Conservation (phyloP, 2,113 vertebrate species). For the Bubo bubo region DNA sequence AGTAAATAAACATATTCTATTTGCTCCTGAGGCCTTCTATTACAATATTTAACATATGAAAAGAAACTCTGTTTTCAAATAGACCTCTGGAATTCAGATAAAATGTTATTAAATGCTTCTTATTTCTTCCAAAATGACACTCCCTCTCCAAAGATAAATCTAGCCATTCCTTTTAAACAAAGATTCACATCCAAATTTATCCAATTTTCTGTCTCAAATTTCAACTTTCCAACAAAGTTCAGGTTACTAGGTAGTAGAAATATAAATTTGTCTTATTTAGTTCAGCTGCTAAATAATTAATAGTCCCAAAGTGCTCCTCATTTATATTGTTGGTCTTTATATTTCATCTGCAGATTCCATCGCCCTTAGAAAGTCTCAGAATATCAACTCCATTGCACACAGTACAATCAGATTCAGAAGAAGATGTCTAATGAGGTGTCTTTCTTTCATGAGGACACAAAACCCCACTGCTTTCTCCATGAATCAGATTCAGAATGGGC, state of each 20-base stretch:
- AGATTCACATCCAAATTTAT: not conserved
- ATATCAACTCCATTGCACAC: not conserved
- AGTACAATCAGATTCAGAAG: not conserved
- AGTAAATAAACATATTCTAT: not conserved
- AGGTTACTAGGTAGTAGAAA: not conserved
- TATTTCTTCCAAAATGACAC: not conserved
- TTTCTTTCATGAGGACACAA: not conserved
- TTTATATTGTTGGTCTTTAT: not conserved
- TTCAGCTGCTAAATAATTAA: not conserved
- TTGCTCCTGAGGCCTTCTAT: not conserved
- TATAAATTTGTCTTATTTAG: not conserved
- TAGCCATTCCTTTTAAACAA: not conserved
- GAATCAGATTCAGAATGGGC: not conserved
- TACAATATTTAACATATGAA: not conserved
- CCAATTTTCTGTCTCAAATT: not conserved
- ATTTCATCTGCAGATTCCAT: not conserved
- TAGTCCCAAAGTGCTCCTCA: not conserved
- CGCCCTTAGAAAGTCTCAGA: not conserved
- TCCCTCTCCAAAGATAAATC: fast-evolving
- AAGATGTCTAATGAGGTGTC: not conserved
- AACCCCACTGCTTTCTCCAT: not conserved
- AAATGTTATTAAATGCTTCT: not conserved
- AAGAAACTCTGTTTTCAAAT: not conserved
- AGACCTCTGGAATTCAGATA: not conserved
- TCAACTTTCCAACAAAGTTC: not conserved